phyloP scores from a whole-genome alignment of 1,140 invertebrate genomes.

The Monomorium pharaonis region DNA sequence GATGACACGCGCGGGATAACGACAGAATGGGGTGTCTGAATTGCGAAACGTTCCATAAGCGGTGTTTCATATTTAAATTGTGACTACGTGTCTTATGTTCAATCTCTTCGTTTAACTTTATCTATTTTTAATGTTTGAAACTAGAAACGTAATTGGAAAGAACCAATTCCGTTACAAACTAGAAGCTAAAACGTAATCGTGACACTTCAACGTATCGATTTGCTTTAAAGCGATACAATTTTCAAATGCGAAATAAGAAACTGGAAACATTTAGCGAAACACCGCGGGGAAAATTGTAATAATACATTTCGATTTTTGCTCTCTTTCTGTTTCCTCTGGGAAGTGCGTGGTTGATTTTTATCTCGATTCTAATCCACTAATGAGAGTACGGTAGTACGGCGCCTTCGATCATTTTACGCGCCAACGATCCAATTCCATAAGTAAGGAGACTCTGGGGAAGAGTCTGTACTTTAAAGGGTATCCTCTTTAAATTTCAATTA shows the following conservation, averaged over 20 bases:
- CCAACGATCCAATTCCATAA: constrained; percentile 47
- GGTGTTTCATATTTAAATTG: not conserved
- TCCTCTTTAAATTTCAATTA: constrained; percentile 53
- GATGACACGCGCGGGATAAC: not conserved
- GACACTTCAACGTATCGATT: not conserved
- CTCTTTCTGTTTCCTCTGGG: not conserved
- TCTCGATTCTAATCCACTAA: constrained; percentile 40
- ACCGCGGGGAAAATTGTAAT: not conserved
- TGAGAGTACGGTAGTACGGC: constrained; percentile 3
- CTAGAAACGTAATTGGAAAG: no score
- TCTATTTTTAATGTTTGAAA: no score
- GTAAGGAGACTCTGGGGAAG: not conserved
- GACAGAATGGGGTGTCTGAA: not conserved
- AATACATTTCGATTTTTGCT: not conserved
- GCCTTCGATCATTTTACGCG: constrained; percentile 36
- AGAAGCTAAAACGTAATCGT: no score
- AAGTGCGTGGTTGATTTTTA: constrained; percentile 21
- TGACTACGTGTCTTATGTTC: not conserved
- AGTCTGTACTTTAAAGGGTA: not conserved
- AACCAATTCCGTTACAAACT: no score
- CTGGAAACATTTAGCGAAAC: not conserved
- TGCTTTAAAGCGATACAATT: not conserved
- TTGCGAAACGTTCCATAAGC: not conserved
- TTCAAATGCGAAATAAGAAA: not conserved
- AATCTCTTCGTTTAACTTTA: no score